Percentiles rank a stretch among this genome's conserved stretches.
Evolutionary conservation across 2,797 vertebrate species (phyloP).

Genomic region (Tapera naevia): DNA sequence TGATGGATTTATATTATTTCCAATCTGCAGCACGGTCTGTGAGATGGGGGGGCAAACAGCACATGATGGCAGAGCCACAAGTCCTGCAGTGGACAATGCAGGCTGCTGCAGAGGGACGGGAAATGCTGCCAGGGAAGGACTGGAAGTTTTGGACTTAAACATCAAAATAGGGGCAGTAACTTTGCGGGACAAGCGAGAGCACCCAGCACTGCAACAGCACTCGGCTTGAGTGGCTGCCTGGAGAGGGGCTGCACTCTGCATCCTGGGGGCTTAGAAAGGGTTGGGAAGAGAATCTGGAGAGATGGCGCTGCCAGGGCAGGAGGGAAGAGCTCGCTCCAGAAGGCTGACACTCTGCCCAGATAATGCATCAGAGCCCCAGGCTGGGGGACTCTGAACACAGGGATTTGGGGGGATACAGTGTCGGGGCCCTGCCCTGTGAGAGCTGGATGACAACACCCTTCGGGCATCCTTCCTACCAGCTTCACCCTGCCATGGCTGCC

Average conservation of each 20-base stretch:
- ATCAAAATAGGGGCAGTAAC: neutral
- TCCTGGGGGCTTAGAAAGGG: neutral
- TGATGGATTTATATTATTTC: neutral
- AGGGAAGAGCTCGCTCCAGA: neutral
- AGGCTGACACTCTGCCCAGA: neutral
- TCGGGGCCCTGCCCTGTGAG: neutral
- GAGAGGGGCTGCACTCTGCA: neutral
- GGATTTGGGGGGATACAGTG: neutral
- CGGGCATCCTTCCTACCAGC: neutral
- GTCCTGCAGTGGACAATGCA: accelerated
- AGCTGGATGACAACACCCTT: accelerated
- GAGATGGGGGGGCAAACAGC: neutral
- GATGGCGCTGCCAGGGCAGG: neutral
- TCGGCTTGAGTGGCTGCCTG: accelerated
- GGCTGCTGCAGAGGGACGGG: neutral
- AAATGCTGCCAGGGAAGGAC: neutral
- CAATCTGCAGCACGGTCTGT: neutral
- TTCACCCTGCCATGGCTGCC: neutral
- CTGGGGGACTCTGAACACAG: neutral
- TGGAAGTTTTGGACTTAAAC: neutral
- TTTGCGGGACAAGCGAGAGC: neutral
- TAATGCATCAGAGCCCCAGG: neutral
- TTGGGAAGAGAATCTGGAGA: accelerated
- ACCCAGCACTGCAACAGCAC: neutral
- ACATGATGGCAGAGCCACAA: neutral